These are phyloP conservation scores for Sebastes oblongus DNA, from an alignment of 2,797 vertebrate genomes.

Conservation along the genomic window DNA sequence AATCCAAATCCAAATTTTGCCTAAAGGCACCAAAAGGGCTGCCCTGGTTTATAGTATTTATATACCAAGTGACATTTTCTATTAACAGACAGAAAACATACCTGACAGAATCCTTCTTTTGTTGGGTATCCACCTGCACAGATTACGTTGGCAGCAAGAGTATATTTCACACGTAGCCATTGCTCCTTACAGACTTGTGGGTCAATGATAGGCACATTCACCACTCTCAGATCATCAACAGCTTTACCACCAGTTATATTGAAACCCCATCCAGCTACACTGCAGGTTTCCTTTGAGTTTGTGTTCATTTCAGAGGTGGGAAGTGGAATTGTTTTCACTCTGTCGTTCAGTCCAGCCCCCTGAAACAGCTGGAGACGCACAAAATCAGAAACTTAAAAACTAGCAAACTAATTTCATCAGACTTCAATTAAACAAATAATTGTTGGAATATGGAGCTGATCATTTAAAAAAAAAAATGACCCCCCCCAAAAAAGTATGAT, in stretches of 20 bases:
- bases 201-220: constrained; percentile 15
- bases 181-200: fast-evolving
- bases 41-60: too few relatives aligned
- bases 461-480: too few relatives aligned
- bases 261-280: constrained; percentile 32
- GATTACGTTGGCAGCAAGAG: constrained; percentile 33
- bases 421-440: not conserved
- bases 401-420: too few relatives aligned
- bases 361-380: constrained; percentile 31
- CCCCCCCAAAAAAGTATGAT: not conserved
- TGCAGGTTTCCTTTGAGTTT: not conserved
- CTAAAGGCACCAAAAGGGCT: too few relatives aligned
- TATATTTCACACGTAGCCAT: not conserved
- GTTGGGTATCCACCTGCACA: constrained; percentile 65
- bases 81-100: not conserved
- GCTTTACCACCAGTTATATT: not conserved
- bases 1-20: too few relatives aligned
- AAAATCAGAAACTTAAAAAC: not conserved
- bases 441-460: not conserved
- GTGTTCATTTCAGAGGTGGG: not conserved
- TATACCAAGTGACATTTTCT: too few relatives aligned
- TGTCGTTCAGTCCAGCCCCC: not conserved
- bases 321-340: not conserved
- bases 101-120: constrained; percentile 34
- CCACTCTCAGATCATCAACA: constrained; percentile 11